Base-by-base conservation (phyloP, 2,888 invertebrate species). In the Agriopis marginaria region DNA sequence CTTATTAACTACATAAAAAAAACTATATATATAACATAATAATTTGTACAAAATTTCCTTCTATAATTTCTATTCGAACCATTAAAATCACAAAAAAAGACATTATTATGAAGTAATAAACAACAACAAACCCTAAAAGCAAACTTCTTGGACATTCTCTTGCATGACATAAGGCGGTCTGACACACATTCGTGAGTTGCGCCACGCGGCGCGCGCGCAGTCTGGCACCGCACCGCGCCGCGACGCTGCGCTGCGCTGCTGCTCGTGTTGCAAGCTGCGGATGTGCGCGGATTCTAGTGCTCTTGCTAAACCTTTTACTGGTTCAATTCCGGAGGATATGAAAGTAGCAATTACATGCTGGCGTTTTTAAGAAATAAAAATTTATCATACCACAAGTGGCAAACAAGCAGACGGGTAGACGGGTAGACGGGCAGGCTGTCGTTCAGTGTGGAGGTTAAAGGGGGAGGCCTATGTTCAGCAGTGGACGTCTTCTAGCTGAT, bases 191-290 rank as follows among this genome's bases (percentile, higher is more conserved):
- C 53, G 49, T 11, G 47, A n/a, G 45, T 62, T 62, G 62, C 62
- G 53, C 12, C 62, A 62, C 44, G 53, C 51, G 51, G 62, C 62
- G 62, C 62, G 62, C 62, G 62, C 62, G 62, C 53, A 1, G 53
- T 44, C 53, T 62, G 53, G 62, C 62, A 62, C 62, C 32, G 32
- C 32, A 32, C 32, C 39, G 49, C 42, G 23, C 7, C 58, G 58
- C 58, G 12, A 32, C 56, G 56, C 45, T 47, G 58, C 32, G 45
- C 58, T 45, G 32, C 32, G 3, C 49, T 59, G 32, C 6, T 11
- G 17, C 3, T 11, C 47, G 59, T 62, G 62, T 62, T 53, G 62
- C n/a, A 62, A 62, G 50, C 42, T n/a, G 10, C 44, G 62, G 62
- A 62, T 51, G 62, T 32, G 44, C 53, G 44, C 9, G 62, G 53